Conservation (phyloP, 2,797 vertebrate species). For the Channallabes apus region DNA sequence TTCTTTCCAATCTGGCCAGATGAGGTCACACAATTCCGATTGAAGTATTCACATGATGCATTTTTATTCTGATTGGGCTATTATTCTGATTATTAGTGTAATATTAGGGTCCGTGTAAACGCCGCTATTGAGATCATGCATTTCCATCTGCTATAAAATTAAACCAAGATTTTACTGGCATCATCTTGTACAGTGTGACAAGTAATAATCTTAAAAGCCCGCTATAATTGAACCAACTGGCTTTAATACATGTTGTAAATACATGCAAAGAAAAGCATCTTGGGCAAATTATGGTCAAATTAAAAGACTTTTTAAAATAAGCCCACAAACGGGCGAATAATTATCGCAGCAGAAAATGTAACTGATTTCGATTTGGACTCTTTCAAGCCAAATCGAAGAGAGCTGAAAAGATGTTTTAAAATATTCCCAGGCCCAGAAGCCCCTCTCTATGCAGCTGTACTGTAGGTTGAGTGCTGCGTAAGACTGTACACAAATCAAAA, state of each 20-base stretch:
- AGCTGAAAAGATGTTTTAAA: slow-evolving; percentile 26
- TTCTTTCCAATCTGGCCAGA: no score
- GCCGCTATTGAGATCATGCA: background rate
- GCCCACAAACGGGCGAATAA: background rate
- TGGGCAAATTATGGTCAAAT: slow-evolving; percentile 29
- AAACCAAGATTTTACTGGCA: background rate
- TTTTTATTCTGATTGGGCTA: no score
- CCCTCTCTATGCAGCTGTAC: slow-evolving; percentile 34
- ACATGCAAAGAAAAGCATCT: slow-evolving; percentile 7
- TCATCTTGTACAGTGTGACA: background rate
- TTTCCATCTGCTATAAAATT: background rate
- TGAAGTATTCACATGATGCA: no score
- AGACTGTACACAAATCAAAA: slow-evolving; percentile 47
- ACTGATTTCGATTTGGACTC: slow-evolving; percentile 29
- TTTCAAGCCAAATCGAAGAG: slow-evolving; percentile 5
- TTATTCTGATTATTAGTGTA: no score
- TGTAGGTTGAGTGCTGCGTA: slow-evolving; percentile 34
- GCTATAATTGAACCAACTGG: background rate
- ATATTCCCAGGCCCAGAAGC: slow-evolving; percentile 20
- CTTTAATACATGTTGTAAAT: slow-evolving; percentile 34
- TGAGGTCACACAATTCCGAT: no score
- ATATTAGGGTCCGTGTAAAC: background rate
- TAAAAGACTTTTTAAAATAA: slow-evolving; percentile 15
- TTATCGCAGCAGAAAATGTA: slow-evolving; percentile 24
- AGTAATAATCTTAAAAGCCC: slow-evolving; percentile 2